Conservation (phyloP, 1,140 invertebrate species). For the Drosophila ohnishii region DNA sequence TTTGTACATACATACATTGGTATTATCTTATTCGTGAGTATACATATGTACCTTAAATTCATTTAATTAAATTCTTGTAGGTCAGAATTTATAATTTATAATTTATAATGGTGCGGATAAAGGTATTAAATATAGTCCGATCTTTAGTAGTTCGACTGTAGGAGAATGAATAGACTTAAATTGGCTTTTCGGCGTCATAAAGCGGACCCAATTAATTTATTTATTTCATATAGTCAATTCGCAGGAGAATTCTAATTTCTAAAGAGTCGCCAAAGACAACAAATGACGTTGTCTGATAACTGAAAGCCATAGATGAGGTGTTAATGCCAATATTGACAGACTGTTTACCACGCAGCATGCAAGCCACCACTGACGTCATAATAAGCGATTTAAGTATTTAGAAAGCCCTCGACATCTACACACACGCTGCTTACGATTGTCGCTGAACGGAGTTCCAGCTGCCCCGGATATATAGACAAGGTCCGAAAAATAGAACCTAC, state of each 20-base stretch:
- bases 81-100: background rate
- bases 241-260: constrained; percentile 34
- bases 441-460: constrained; percentile 3
- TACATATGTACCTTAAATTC: background rate
- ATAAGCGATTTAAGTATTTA: constrained; percentile 21
- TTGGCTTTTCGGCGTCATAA: background rate
- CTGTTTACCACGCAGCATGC: constrained; percentile 34
- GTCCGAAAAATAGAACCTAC: background rate
- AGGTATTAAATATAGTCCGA: background rate
- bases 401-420: constrained; percentile 22
- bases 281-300: constrained; percentile 51
- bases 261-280: constrained; percentile 22
- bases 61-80: background rate
- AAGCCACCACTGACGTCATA: constrained; percentile 47
- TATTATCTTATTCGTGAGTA: background rate
- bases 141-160: background rate
- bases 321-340: constrained; percentile 52
- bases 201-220: constrained; percentile 28
- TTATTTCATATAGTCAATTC: constrained; percentile 49
- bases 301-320: constrained; percentile 47
- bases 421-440: background rate
- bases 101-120: background rate
- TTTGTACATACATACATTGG: background rate
- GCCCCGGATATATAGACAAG: constrained; percentile 6
- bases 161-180: constrained; percentile 5